These are phyloP conservation scores for Trinorchestia longiramus DNA, from an alignment of 1,140 invertebrate species.

Conservation along the genomic window DNA sequence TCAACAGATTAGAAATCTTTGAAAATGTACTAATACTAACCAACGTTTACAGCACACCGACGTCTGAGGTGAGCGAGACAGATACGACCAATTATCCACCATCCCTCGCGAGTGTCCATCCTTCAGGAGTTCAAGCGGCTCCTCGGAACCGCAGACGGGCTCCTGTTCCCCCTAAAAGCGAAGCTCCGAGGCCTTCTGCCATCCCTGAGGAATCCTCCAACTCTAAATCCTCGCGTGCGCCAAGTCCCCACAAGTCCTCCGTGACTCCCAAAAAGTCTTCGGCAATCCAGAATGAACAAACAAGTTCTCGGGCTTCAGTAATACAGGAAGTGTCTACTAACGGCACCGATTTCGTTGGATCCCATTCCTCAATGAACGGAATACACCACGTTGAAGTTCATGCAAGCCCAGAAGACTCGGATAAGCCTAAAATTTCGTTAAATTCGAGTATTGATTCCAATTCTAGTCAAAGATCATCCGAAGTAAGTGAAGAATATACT, in stretches of 20 bases:
- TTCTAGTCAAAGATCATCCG: not conserved
- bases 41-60: not conserved
- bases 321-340: conserved; percentile 12
- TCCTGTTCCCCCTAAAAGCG: not conserved
- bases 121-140: not conserved
- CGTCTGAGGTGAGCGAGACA: not conserved
- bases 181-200: conserved; percentile 67
- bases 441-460: not conserved
- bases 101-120: not conserved
- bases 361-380: not conserved
- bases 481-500: not conserved
- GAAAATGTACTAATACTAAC: not conserved
- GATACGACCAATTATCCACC: not conserved
- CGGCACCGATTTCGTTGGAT: not conserved
- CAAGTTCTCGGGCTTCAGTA: not conserved
- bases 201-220: conserved; percentile 57
- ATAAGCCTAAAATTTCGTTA: not conserved
- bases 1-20: not conserved
- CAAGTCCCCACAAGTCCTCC: not conserved
- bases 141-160: conserved; percentile 19
- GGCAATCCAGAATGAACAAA: not conserved
- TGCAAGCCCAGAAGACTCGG: not conserved
- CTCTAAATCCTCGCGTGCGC: not conserved
- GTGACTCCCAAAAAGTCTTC: not conserved
- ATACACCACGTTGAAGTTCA: not conserved